These are phyloP conservation scores for Amblyopsis rosae DNA, from an alignment of 2,113 vertebrate genomes.

Conservation along the genomic window DNA sequence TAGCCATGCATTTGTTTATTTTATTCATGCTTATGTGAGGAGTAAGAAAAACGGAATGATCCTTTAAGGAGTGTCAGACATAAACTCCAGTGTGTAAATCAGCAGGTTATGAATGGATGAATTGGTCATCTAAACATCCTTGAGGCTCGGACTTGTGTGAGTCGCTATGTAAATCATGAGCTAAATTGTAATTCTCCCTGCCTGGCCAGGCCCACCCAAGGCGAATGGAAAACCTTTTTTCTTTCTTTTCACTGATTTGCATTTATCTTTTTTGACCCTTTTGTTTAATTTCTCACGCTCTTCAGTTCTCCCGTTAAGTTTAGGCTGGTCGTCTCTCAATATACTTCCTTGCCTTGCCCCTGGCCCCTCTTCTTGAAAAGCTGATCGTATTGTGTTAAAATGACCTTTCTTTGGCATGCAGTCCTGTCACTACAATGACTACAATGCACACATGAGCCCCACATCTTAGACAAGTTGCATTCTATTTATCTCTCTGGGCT, in stretches of 20 bases:
- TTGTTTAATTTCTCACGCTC: too few species aligned
- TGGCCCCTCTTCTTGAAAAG: not conserved
- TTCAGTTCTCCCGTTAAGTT: not conserved
- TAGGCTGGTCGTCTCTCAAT: not conserved
- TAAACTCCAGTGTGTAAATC: constrained; percentile 47
- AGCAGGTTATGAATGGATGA: constrained; percentile 52
- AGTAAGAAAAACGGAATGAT: too few species aligned
- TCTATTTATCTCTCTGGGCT: too few species aligned
- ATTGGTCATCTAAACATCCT: constrained; percentile 69
- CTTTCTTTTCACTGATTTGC: constrained; percentile 32
- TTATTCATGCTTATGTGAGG: too few species aligned
- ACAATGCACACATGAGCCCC: too few species aligned
- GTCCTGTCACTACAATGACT: too few species aligned
- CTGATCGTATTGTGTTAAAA: not conserved
- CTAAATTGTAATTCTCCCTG: constrained; percentile 60
- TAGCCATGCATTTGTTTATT: too few species aligned
- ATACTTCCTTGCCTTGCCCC: not conserved
- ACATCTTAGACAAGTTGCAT: too few species aligned
- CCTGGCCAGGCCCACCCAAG: constrained; percentile 65
- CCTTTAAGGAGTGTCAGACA: constrained; percentile 25
- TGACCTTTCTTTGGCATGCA: too few species aligned
- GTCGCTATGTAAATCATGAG: constrained; percentile 58
- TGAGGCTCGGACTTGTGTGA: constrained; percentile 38
- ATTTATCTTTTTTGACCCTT: too few species aligned
- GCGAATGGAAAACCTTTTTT: constrained; percentile 35